phyloP scores from a whole-genome alignment of 2,888 invertebrate genomes.

The Thecocarcelia acutangulata region DNA sequence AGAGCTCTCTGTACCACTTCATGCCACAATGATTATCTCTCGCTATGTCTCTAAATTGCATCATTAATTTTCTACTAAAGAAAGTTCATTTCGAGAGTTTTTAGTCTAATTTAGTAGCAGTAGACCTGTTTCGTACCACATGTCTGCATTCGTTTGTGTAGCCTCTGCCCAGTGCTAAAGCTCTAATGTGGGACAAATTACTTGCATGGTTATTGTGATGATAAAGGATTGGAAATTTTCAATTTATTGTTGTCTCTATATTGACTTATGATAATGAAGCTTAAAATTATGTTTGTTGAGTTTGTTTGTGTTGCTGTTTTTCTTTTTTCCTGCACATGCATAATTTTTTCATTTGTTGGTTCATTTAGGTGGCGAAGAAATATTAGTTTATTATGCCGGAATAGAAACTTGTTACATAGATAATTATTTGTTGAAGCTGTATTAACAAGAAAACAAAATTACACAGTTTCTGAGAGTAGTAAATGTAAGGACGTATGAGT shows the following conservation, averaged over 20 bases:
- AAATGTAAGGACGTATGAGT: background rate
- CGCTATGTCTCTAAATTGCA: constrained; percentile 8
- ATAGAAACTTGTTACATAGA: constrained; percentile 20
- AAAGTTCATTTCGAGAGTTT: constrained; percentile 35
- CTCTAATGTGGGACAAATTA: constrained; percentile 67
- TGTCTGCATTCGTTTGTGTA: background rate
- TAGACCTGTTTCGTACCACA: constrained; percentile 14
- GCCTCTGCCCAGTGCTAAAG: constrained; percentile 4
- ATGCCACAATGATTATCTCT: constrained; percentile 42
- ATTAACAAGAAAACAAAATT: constrained; percentile 64
- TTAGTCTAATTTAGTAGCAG: constrained; percentile 53
- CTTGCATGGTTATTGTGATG: constrained; percentile 66
- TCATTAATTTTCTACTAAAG: constrained; percentile 33
- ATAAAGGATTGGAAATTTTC: constrained; percentile 68
- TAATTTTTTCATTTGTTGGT: constrained; percentile 29
- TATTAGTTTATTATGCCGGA: constrained; percentile 55
- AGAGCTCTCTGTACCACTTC: constrained; percentile 37
- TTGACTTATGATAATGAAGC: constrained; percentile 70
- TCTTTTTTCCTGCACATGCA: constrained; percentile 19
- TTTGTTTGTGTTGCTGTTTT: constrained; percentile 31
- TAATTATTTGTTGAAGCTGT: constrained; percentile 52
- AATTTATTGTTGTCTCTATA: constrained; percentile 68
- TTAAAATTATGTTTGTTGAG: constrained; percentile 67
- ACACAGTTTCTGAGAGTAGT: constrained; percentile 40
- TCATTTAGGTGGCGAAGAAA: constrained; percentile 45